These are phyloP conservation scores for Drosophila glabriapex DNA, from an alignment of 2,888 invertebrate species.

Conservation along the genomic window DNA sequence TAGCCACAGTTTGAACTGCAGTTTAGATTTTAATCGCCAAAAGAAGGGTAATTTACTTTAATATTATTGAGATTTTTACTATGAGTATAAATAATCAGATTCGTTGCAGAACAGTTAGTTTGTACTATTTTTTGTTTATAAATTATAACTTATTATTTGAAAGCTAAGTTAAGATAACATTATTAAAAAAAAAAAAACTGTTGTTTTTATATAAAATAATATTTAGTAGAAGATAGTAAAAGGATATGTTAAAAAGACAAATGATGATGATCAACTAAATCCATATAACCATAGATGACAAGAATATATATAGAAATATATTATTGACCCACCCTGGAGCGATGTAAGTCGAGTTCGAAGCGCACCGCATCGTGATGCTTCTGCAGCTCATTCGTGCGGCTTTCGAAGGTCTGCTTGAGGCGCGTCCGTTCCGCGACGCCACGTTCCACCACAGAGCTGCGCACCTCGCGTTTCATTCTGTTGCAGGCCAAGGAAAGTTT, in stretches of 20 bases:
- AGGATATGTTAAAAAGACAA: neutral
- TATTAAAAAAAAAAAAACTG: no score
- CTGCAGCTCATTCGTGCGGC: slow-evolving; percentile 90
- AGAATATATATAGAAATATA: neutral
- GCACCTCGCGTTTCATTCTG: slow-evolving; percentile 86
- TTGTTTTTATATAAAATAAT: no score
- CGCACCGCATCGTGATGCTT: slow-evolving; percentile 92
- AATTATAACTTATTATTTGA: no score
- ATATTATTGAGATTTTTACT: neutral
- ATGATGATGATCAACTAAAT: neutral
- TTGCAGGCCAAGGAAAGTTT: neutral
- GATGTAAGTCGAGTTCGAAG: slow-evolving; percentile 89
- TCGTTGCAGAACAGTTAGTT: neutral
- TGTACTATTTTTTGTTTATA: no score
- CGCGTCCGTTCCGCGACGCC: slow-evolving; percentile 95
- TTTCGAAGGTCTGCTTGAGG: slow-evolving; percentile 91
- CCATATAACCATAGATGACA: neutral
- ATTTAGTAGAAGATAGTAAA: neutral
- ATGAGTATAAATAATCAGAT: neutral
- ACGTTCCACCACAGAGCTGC: slow-evolving; percentile 90
- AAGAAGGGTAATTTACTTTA: no score
- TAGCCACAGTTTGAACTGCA: neutral
- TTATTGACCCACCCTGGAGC: slow-evolving; percentile 86
- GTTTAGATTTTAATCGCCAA: no score
- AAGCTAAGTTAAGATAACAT: no score